Evolutionary conservation across 1,140 invertebrate species (phyloP), one percentile per base, ranked within the genome.

Genomic region (Myzus persicae): DNA sequence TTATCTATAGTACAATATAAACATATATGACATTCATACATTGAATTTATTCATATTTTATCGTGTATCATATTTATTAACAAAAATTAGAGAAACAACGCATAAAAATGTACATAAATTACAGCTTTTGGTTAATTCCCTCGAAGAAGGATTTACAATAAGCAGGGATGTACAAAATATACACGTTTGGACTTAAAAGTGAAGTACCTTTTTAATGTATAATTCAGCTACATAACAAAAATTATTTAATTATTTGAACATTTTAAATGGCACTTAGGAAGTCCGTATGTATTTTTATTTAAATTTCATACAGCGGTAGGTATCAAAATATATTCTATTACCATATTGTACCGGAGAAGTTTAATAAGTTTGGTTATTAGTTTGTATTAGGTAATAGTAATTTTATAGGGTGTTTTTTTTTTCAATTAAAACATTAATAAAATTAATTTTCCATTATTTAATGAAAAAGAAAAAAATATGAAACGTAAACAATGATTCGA

Each of bases 301-400:
- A 59, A 38, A 31, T 90, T 90, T 54, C 38, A 59, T n/a, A 18
- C 38, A 38, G 18, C 36, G 8, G 26, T n/a, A 67, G 88, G 18
- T 8, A 59, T 59, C 42, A 90, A 90, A n/a, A n/a, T n/a, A 40
- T 18, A 88, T 88, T 88, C 6, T 90, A 59, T 90, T 40, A 59
- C 48, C 48, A 42, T 38, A 40, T 59, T 84, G 20, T 84, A 84
- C 38, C 2, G 24, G 9, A 84, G 9, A 42, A 84, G 48, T 51
- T 89, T 24, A 59, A 90, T 42, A 51, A 6, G 36, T 40, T 38
- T 54, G 31, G 38, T n/a, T 36, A 54, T 54, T 24, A 89, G 54
- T 89, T 89, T 24, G 11, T 89, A 89, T 11, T 22, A 42, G 42
- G 48, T 38, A 51, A 54, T 89, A 89, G 36, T 54, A 38, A 38